Evolutionary conservation across 1,140 invertebrate species (phyloP).

Genomic region (Scaptomyza pallida): DNA sequence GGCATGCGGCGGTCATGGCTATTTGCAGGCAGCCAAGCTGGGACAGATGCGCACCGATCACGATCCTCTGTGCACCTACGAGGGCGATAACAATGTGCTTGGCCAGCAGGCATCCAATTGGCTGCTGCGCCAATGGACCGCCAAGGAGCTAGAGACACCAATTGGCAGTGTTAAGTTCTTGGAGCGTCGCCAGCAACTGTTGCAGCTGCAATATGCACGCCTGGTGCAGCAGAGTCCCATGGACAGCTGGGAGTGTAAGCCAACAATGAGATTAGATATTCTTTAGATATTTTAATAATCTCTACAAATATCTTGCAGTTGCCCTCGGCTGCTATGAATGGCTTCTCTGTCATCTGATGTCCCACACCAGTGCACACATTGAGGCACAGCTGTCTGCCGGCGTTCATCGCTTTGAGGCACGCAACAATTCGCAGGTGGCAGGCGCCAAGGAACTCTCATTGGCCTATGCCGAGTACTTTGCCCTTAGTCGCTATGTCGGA

Average conservation of each 20-base stretch:
- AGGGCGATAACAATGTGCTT: conserved; percentile 98
- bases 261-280: neutral
- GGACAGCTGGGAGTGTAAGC: conserved; percentile 86
- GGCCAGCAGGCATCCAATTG: conserved; percentile 97
- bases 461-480: conserved; percentile 90
- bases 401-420: conserved; percentile 89
- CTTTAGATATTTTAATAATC: neutral
- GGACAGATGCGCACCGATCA: conserved; percentile 94
- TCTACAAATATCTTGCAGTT: conserved; percentile 85
- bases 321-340: conserved; percentile 91
- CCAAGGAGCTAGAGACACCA: conserved; percentile 86
- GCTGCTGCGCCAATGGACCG: conserved; percentile 88
- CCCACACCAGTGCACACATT: conserved; percentile 88
- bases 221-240: conserved; percentile 46
- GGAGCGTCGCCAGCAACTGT: conserved; percentile 84
- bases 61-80: conserved; percentile 97
- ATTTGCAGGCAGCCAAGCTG: conserved; percentile 88
- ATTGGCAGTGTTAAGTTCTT: conserved; percentile 88
- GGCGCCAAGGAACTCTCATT: conserved; percentile 90
- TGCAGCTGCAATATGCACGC: conserved; percentile 84
- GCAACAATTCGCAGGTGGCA: conserved; percentile 93
- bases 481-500: conserved; percentile 86
- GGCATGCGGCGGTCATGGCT: conserved; percentile 92
- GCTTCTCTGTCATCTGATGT: conserved; percentile 92
- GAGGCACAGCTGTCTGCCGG: conserved; percentile 85